These are phyloP conservation scores for Neoitamus cyanurus DNA, from an alignment of 2,888 invertebrate species.

Conservation along the genomic window DNA sequence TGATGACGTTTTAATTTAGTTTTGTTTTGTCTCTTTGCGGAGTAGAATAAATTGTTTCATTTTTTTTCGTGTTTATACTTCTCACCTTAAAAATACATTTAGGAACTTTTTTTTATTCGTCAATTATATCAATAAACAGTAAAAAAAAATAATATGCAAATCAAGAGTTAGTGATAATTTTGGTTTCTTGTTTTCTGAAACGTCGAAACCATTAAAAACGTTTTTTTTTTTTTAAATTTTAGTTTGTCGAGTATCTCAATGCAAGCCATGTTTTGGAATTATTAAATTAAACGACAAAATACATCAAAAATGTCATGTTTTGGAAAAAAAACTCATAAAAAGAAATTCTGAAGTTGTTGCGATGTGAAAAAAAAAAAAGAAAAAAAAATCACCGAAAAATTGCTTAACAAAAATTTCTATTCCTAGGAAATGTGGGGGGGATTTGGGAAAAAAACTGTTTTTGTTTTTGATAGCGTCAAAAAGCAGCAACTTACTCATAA, in stretches of 20 bases:
- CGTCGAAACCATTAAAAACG: too few relatives aligned
- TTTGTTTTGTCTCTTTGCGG: neutral
- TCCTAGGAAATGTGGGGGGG: too few relatives aligned
- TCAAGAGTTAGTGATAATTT: too few relatives aligned
- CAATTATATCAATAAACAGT: neutral
- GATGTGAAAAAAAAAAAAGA: neutral
- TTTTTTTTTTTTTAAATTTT: neutral
- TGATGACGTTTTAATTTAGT: neutral
- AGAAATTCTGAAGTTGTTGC: too few relatives aligned
- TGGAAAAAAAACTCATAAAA: neutral
- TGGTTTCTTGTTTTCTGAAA: too few relatives aligned
- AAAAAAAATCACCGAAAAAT: neutral
- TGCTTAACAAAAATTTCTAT: too few relatives aligned
- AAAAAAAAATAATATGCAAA: neutral
- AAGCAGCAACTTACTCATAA: neutral
- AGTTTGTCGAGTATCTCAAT: neutral
- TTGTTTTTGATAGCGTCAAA: slow-evolving; percentile 25
- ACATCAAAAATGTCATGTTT: too few relatives aligned
- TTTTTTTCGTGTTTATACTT: neutral
- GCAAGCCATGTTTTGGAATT: neutral
- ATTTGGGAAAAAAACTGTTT: too few relatives aligned
- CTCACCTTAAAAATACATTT: slow-evolving; percentile 23
- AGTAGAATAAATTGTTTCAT: neutral
- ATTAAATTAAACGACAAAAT: too few relatives aligned
- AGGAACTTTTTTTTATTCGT: slow-evolving; percentile 21